These are phyloP conservation scores for Menura novaehollandiae DNA, from an alignment of 2,113 vertebrate genomes.

Conservation along the genomic window DNA sequence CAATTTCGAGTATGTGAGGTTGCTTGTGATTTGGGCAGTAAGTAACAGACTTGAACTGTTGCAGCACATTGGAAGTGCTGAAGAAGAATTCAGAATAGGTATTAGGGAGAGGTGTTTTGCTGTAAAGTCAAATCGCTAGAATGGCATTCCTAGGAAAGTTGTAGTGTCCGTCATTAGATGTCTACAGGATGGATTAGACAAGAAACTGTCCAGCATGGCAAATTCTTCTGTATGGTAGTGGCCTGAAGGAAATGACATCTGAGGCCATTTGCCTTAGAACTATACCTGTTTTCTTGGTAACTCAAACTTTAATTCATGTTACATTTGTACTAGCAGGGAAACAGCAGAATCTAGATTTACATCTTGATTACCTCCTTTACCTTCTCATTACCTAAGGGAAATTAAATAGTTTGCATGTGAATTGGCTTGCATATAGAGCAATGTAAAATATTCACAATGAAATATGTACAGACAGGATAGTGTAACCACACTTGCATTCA, in stretches of 20 bases:
- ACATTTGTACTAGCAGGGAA: background rate
- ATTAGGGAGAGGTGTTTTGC: background rate
- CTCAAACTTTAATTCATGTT: conserved; percentile 4
- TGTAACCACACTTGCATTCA: background rate
- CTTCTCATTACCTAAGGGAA: conserved; percentile 54
- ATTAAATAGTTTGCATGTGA: conserved; percentile 52
- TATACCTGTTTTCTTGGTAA: background rate
- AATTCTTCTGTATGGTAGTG: background rate
- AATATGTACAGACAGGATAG: conserved; percentile 26
- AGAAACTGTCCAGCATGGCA: background rate
- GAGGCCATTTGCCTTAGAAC: background rate
- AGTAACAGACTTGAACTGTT: background rate
- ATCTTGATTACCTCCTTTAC: conserved; percentile 53
- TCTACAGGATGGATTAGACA: background rate
- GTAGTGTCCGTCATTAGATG: background rate
- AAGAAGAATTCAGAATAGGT: background rate
- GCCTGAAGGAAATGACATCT: background rate
- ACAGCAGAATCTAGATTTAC: conserved; percentile 32
- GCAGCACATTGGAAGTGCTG: background rate
- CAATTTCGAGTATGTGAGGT: background rate
- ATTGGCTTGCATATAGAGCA: conserved; percentile 39
- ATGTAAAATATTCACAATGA: conserved; percentile 37
- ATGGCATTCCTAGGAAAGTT: background rate
- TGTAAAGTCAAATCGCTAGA: background rate
- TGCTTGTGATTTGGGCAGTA: background rate